Conservation (phyloP, 2,113 vertebrate genomes). For the Prionailurus bengalensis region DNA sequence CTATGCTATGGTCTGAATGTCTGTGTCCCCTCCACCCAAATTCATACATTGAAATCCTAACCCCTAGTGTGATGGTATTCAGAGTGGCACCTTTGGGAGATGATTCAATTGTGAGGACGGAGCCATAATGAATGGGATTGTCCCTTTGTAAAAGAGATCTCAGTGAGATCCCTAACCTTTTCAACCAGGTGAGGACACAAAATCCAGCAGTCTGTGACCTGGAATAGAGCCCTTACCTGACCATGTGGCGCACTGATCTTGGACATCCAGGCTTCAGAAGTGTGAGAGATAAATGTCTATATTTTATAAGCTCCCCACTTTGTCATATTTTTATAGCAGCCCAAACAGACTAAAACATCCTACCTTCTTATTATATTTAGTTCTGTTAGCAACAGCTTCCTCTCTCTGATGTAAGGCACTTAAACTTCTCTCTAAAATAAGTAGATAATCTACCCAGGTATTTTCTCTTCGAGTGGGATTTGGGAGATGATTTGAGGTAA, state of each 20-base stretch:
- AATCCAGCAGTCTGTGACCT: background rate
- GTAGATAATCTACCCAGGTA: background rate
- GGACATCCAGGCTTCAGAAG: background rate
- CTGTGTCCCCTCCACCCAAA: too few relatives aligned
- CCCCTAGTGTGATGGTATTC: background rate
- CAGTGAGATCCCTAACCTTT: background rate
- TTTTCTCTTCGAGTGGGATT: background rate
- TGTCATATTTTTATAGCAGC: background rate
- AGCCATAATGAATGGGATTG: background rate
- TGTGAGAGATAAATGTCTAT: background rate
- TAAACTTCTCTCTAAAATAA: background rate
- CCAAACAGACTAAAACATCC: background rate
- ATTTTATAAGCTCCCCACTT: background rate
- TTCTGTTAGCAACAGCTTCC: background rate
- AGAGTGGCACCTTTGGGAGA: background rate
- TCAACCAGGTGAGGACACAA: background rate
- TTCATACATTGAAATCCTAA: background rate
- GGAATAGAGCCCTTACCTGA: background rate
- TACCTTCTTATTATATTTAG: background rate
- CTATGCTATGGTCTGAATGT: background rate
- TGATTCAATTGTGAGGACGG: background rate
- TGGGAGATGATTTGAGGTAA: background rate
- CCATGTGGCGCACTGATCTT: background rate
- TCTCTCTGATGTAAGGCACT: background rate
- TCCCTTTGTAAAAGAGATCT: background rate